Evolutionary conservation across 1,140 invertebrate species (phyloP).

Genomic region (Anoplophora glabripennis): DNA sequence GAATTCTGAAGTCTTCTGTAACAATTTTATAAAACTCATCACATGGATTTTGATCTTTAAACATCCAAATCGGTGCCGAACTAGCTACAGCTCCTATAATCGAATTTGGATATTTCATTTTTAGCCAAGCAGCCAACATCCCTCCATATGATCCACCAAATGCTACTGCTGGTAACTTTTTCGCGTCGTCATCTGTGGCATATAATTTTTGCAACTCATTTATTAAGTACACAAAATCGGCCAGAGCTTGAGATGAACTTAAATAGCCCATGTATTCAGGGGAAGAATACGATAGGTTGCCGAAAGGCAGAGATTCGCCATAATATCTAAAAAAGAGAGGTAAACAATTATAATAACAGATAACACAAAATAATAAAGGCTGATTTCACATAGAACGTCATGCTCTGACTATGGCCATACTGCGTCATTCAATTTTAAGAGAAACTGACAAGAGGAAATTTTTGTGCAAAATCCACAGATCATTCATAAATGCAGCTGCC

Average conservation of each 20-base stretch:
- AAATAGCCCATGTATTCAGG: constrained; percentile 79
- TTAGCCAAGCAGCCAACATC: constrained; percentile 93
- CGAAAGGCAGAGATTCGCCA: constrained; percentile 85
- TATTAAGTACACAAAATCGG: constrained; percentile 87
- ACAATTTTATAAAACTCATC: constrained; percentile 74
- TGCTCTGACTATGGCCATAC: no score
- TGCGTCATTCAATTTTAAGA: no score
- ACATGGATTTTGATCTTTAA: constrained; percentile 77
- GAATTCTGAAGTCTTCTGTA: constrained; percentile 69
- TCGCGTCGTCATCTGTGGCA: constrained; percentile 25
- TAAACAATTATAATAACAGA: no score
- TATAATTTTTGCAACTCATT: constrained; percentile 55
- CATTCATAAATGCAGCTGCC: no score
- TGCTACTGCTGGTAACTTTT: constrained; percentile 72
- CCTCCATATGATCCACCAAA: constrained; percentile 97
- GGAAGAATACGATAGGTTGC: constrained; percentile 68
- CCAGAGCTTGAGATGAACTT: constrained; percentile 88
- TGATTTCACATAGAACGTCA: no score
- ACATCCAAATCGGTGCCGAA: constrained; percentile 94
- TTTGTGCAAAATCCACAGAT: no score
- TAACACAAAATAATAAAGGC: neutral
- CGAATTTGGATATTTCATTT: constrained; percentile 93
- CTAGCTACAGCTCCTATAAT: constrained; percentile 88
- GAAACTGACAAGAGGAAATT: no score
- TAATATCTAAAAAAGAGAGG: constrained; percentile 82